phyloP scores from a whole-genome alignment of 2,797 vertebrate species.

The Loris lydekkerianus region DNA sequence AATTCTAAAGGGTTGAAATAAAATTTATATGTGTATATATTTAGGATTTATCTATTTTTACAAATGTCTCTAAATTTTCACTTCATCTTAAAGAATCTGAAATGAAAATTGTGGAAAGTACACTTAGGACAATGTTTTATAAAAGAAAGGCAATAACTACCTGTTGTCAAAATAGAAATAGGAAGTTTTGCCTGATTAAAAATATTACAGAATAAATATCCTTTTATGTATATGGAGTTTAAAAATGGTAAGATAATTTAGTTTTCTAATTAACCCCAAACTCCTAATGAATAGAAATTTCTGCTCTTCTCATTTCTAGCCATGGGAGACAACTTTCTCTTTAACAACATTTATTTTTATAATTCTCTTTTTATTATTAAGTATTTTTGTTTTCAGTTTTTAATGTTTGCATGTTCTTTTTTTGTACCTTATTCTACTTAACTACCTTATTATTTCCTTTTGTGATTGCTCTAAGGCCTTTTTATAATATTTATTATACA shows the following conservation, averaged over 20 bases:
- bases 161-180: background rate
- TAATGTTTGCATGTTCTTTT: background rate
- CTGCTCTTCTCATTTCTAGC: background rate
- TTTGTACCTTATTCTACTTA: background rate
- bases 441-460: background rate
- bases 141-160: background rate
- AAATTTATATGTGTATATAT: background rate
- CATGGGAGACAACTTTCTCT: background rate
- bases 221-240: background rate
- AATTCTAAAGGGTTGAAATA: conserved; percentile 63
- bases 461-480: background rate
- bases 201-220: background rate
- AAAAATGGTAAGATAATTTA: background rate
- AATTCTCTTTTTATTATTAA: background rate
- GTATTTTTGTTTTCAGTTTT: background rate
- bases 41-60: conserved; percentile 48
- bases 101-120: background rate
- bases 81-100: background rate
- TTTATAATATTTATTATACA: background rate
- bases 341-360: background rate
- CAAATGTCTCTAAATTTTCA: conserved; percentile 26
- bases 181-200: background rate
- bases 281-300: background rate
- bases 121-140: background rate
- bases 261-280: background rate